phyloP scores from a whole-genome alignment of 2,797 vertebrate species.

The Anolis apletophallus region DNA sequence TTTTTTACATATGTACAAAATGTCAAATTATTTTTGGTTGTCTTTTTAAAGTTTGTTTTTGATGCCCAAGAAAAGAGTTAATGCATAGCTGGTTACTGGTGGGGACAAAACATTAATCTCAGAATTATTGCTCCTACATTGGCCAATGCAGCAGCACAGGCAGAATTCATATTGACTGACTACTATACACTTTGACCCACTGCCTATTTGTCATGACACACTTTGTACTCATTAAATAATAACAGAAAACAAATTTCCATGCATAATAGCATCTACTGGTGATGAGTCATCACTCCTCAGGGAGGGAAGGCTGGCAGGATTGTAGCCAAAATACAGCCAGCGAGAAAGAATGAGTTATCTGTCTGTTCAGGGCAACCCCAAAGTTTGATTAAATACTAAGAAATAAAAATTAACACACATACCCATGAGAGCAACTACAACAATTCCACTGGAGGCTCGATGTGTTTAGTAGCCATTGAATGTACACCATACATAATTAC shows the following conservation, averaged over 20 bases:
- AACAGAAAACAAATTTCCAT: neutral
- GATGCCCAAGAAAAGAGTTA: neutral
- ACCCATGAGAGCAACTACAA: neutral
- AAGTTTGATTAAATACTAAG: neutral
- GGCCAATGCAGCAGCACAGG: neutral
- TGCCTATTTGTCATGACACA: neutral
- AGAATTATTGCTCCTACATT: neutral
- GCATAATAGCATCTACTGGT: neutral
- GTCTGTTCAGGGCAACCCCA: neutral
- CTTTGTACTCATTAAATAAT: neutral
- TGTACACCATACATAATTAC: neutral
- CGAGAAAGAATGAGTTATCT: neutral
- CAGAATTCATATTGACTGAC: neutral
- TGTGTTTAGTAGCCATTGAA: neutral
- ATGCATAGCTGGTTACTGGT: neutral
- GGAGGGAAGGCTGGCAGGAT: neutral
- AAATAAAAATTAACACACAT: neutral
- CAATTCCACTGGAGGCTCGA: neutral
- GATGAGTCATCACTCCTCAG: neutral
- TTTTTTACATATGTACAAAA: no score
- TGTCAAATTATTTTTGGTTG: no score
- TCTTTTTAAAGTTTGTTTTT: no score
- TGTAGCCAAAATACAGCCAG: neutral
- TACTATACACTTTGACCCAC: neutral
- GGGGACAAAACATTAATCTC: neutral